Percentiles rank a stretch among this genome's conserved stretches.
Evolutionary conservation across 2,888 invertebrate genomes (phyloP).

Genomic region (Blastobasis adustella): DNA sequence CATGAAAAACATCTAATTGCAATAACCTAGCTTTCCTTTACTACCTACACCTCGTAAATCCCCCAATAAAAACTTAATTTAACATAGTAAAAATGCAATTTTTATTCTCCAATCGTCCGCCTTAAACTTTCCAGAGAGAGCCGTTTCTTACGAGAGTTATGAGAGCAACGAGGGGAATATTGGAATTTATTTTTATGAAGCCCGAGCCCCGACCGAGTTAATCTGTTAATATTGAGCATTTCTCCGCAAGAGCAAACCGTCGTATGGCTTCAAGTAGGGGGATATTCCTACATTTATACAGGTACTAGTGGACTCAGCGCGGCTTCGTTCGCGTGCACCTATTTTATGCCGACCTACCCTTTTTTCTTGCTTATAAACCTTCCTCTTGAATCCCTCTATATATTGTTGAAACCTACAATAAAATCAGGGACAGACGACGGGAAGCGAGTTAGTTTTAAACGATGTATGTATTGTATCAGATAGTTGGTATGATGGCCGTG

Average conservation of each 20-base stretch:
- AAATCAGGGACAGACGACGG: too few species aligned
- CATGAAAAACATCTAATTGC: constrained; percentile 28
- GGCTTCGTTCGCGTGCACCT: too few species aligned
- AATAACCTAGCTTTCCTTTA: constrained; percentile 11
- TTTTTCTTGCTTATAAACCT: too few species aligned
- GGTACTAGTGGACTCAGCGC: too few species aligned
- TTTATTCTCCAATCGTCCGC: constrained; percentile 62
- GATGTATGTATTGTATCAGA: too few species aligned
- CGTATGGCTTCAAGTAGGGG: constrained; percentile 20
- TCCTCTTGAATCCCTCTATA: too few species aligned
- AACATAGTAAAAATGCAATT: constrained; percentile 63
- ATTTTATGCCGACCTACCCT: too few species aligned
- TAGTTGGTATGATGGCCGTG: too few species aligned
- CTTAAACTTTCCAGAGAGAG: constrained; percentile 61
- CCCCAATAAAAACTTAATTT: constrained; percentile 62
- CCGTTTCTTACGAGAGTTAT: constrained; percentile 59
- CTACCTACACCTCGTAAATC: constrained; percentile 42
- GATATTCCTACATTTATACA: constrained; percentile 11
- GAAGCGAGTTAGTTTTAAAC: too few species aligned
- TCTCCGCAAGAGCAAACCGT: constrained; percentile 46
- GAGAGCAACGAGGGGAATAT: constrained; percentile 61
- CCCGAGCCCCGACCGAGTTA: constrained; percentile 54
- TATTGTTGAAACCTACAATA: too few species aligned
- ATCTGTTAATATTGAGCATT: constrained; percentile 68
- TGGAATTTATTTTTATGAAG: constrained; percentile 66